phyloP scores from a whole-genome alignment of 2,797 vertebrate genomes.

The Ambastaia sidthimunki region DNA sequence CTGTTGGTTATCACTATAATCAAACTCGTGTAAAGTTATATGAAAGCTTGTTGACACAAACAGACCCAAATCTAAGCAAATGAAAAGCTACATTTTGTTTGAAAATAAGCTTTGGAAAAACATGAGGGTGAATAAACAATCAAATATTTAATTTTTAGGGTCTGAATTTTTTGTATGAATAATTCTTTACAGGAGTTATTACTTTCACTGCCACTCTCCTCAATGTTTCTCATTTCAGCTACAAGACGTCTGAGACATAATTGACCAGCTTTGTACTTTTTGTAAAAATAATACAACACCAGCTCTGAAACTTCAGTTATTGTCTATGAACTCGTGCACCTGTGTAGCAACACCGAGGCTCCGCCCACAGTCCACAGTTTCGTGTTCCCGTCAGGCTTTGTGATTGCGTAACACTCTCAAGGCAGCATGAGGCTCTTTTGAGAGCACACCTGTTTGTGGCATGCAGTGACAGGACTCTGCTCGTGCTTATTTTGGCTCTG shows the following conservation, averaged over 20 bases:
- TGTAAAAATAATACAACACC: background rate
- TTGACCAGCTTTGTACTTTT: conserved; percentile 9
- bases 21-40: no score
- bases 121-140: background rate
- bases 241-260: background rate
- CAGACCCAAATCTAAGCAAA: no score
- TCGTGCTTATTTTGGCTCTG: conserved; percentile 57
- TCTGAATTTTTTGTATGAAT: background rate
- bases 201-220: background rate
- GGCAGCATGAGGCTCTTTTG: conserved; percentile 71
- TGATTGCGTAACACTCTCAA: conserved; percentile 75
- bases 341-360: background rate
- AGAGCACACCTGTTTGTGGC: conserved; percentile 78
- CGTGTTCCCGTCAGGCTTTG: conserved; percentile 54
- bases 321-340: conserved; percentile 6
- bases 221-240: background rate
- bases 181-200: background rate
- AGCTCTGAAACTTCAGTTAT: background rate
- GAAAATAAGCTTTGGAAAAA: no score
- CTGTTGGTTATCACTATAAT: no score
- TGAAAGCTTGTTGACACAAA: no score
- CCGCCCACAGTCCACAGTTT: background rate
- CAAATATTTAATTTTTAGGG: background rate
- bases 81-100: no score
- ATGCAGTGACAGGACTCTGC: conserved; percentile 64